Conservation (phyloP, 2,797 vertebrate species). For the Sebastes diaconus region DNA sequence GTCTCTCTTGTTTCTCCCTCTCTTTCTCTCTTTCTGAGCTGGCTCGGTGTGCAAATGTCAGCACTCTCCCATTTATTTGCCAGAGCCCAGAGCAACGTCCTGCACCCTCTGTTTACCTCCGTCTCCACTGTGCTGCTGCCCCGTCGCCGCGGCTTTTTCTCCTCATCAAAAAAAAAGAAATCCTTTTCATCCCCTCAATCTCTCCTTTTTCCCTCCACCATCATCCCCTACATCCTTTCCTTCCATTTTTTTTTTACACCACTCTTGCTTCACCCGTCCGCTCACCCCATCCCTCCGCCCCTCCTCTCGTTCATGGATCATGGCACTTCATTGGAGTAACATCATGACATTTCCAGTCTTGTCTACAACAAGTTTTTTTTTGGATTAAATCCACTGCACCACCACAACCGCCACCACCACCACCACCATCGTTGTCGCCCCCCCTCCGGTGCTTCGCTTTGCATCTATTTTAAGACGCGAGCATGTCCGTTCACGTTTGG, state of each 20-base stretch:
- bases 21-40: conserved; percentile 59
- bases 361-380: conserved; percentile 50
- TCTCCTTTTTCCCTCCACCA: background rate
- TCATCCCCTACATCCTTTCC: background rate
- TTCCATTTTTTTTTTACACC: conserved; percentile 48
- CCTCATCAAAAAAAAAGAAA: background rate
- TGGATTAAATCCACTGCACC: conserved; percentile 26
- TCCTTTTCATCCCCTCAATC: background rate
- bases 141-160: conserved; percentile 23
- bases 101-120: conserved; percentile 73
- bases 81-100: conserved; percentile 70
- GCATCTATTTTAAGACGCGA: conserved; percentile 39
- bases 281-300: background rate
- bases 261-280: conserved; percentile 52
- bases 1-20: conserved; percentile 50
- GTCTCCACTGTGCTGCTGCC: conserved; percentile 47
- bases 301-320: conserved; percentile 66
- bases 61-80: conserved; percentile 77
- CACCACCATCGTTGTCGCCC: background rate
- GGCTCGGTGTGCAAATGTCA: conserved; percentile 77
- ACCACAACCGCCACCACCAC: background rate
- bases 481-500: conserved; percentile 33
- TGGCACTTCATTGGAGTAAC: conserved; percentile 58
- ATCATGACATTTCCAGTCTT: conserved; percentile 70
- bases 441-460: conserved; percentile 14